Conservation (phyloP, 2,113 vertebrate genomes). For the Camelus dromedarius region DNA sequence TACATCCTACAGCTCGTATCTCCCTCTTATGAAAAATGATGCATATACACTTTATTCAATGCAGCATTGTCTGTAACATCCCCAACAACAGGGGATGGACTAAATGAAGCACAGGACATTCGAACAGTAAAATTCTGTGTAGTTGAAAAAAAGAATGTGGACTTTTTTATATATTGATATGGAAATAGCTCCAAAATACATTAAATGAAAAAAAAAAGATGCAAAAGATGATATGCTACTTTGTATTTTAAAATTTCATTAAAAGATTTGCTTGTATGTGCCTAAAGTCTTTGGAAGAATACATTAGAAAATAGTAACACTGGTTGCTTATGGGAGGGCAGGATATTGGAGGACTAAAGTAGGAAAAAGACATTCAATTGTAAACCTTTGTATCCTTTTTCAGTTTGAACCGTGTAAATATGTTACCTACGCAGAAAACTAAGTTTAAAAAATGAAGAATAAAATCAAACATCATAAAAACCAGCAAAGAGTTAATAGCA, state of each 20-base stretch:
- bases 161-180: background rate
- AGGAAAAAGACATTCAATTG: background rate
- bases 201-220: background rate
- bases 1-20: background rate
- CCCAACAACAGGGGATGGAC: background rate
- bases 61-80: background rate
- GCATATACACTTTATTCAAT: background rate
- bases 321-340: background rate
- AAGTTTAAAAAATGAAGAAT: background rate
- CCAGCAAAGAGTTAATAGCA: background rate
- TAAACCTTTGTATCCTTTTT: background rate
- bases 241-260: background rate
- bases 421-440: background rate
- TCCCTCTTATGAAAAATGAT: background rate
- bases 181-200: background rate
- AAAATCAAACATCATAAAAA: background rate
- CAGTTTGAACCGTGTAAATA: background rate
- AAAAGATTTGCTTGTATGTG: background rate
- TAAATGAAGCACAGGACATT: background rate
- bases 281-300: background rate
- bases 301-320: background rate
- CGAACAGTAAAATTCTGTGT: background rate
- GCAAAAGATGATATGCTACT: background rate
- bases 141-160: background rate
- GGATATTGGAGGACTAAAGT: background rate